Percentiles rank a stretch among this genome's conserved stretches.
These are phyloP conservation scores for Rhizoglyphus robini DNA, from an alignment of 1,140 invertebrate genomes.

Conservation along the genomic window DNA sequence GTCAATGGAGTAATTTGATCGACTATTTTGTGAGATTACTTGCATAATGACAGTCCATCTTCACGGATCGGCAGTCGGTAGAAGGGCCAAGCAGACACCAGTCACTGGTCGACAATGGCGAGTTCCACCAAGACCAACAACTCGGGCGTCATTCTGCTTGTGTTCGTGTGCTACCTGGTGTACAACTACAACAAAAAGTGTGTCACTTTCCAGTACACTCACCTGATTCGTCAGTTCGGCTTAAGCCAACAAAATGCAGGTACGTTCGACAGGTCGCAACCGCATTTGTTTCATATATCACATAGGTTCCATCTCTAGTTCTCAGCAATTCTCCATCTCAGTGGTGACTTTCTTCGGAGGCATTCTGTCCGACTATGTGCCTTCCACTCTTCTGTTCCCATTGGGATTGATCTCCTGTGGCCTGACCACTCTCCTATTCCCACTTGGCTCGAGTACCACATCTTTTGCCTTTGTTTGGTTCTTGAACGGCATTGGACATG, in stretches of 20 bases:
- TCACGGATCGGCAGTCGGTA: no score
- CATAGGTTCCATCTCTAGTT: conserved; percentile 8
- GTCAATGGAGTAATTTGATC: no score
- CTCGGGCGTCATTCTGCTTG: neutral
- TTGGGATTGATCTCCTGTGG: neutral
- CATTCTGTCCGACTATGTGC: neutral
- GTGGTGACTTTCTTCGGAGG: conserved; percentile 10
- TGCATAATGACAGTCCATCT: no score
- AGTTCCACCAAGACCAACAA: no score
- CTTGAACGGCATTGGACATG: conserved; percentile 14
- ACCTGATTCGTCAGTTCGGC: neutral
- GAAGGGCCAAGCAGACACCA: no score
- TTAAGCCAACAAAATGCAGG: conserved; percentile 1
- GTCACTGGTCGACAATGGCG: no score
- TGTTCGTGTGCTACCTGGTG: neutral
- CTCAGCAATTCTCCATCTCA: conserved; percentile 9
- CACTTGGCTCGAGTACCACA: neutral
- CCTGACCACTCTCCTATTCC: neutral
- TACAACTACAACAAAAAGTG: conserved; percentile 8
- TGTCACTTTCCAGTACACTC: neutral
- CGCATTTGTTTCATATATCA: neutral
- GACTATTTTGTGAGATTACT: no score
- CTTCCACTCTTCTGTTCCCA: neutral
- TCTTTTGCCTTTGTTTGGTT: neutral
- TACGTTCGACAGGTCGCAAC: neutral